phyloP scores from a whole-genome alignment of 2,113 vertebrate genomes.

The Pachypanchax playfairii region DNA sequence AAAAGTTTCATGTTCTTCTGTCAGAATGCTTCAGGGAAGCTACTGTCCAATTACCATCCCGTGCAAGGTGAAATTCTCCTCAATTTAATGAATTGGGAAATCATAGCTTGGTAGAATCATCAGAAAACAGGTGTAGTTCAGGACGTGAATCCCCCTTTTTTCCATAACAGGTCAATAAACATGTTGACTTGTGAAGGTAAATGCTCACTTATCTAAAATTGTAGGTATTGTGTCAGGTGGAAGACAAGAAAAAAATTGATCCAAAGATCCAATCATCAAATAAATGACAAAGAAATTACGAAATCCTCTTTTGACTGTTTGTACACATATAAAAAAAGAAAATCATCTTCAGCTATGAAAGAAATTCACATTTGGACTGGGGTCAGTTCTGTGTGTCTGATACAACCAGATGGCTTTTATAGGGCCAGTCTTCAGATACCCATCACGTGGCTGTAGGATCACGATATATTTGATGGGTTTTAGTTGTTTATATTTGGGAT shows the following conservation, averaged over 20 bases:
- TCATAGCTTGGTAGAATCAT: conserved; percentile 42
- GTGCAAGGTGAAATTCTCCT: conserved; percentile 22
- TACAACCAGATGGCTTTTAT: conserved; percentile 74
- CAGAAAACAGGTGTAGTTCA: conserved; percentile 27
- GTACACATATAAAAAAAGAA: conserved; percentile 41
- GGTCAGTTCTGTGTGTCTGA: conserved; percentile 63
- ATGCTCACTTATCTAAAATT: conserved; percentile 41
- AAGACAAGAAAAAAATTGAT: conserved; percentile 24
- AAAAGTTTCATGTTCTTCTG: conserved; percentile 22
- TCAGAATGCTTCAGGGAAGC: conserved; percentile 17
- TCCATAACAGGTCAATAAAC: conserved; percentile 43
- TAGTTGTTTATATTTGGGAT: conserved; percentile 38
- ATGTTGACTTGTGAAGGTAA: conserved; percentile 30
- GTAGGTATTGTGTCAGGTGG: conserved; percentile 30
- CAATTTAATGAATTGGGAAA: conserved; percentile 40
- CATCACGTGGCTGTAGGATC: conserved; percentile 65
- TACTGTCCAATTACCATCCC: conserved; percentile 36
- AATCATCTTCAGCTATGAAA: conserved; percentile 46
- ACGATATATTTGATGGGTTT: conserved; percentile 53
- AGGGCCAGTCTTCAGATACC: conserved; percentile 73
- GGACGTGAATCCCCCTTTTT: conserved; percentile 15
- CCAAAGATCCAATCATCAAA: conserved; percentile 20
- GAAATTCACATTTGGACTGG: conserved; percentile 71
- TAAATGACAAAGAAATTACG: conserved; percentile 15
- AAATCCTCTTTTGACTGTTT: conserved; percentile 36